Base-by-base conservation (phyloP, 1,140 invertebrate species). In the Diploscapter pachys region DNA sequence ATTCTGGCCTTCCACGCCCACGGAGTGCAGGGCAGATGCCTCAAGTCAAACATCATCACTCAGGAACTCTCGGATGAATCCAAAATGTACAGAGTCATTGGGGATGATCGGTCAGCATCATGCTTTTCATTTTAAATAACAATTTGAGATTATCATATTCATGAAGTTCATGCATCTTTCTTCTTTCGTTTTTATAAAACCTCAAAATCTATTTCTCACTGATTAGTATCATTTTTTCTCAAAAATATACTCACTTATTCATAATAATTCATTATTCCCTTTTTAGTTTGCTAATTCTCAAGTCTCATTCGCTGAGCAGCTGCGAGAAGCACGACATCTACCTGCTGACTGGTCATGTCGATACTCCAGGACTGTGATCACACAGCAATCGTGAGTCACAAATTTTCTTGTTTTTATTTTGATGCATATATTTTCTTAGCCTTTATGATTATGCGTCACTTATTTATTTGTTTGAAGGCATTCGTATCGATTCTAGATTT, bases 1-100 rank as follows among this genome's bases (percentile, higher is more conserved):
- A 62, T 79, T 50, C 48, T 79, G 4, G 78, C 68, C n/a, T 79
- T 79, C 59, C 78, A 79, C 61, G 59, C 61, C 3, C 63, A 79
- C 66, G 78, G 78, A 64, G 71, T 78, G 9, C 64, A 71, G 54
- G 69, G 72, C 49, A 74, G 65, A 54, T 77, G 53, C 49, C 53
- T 67, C 49, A 72, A 61, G n/a, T 63, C 9, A 4, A 67, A 76
- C 51, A 48, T 71, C 11, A 51, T 64, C 50, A 79, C 78, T n/a
- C 78, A 79, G 62, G 77, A 79, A 54, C 72, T 79, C 2, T 66
- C 52, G n/a, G 78, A 79, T 67, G 71, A 54, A 11, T 72, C 66
- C 6, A 31, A 63, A 52, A 48, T 75, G 2, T 79, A 79, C 64
- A 48, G 68, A 31, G 76, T 79, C 2, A 74, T 79, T 9, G 78